Evolutionary conservation across 2,888 invertebrate genomes (phyloP).

Genomic region (Papilio protenor): DNA sequence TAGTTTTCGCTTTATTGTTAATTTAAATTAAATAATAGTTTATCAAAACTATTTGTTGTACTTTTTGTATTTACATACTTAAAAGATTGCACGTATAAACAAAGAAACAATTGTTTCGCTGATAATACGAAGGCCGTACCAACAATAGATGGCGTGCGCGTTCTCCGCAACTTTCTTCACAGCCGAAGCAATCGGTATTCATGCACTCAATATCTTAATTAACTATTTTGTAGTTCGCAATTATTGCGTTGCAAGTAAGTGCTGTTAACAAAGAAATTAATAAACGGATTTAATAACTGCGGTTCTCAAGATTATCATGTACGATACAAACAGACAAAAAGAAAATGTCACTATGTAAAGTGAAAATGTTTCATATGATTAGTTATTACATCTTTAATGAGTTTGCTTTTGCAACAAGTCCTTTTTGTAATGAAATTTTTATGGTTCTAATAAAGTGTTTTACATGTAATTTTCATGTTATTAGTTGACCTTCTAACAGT

Average conservation of each 20-base stretch:
- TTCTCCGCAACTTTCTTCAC: constrained; percentile 33
- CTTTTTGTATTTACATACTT: constrained; percentile 29
- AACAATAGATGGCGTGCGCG: constrained; percentile 37
- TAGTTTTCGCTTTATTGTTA: constrained; percentile 28
- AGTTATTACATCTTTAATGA: neutral
- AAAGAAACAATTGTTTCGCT: constrained; percentile 31
- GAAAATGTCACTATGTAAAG: neutral
- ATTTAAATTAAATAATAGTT: neutral
- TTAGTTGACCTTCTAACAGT: neutral
- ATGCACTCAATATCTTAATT: constrained; percentile 26
- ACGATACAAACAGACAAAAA: neutral
- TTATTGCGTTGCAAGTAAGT: constrained; percentile 6
- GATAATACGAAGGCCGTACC: constrained; percentile 34
- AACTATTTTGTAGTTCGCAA: constrained; percentile 29
- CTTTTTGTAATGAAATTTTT: too few species aligned
- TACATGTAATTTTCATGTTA: too few species aligned
- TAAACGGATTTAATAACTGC: neutral
- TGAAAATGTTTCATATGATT: neutral
- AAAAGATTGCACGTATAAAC: constrained; percentile 13
- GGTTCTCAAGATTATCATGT: neutral
- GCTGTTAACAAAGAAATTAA: constrained; percentile 13
- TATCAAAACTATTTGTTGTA: constrained; percentile 21
- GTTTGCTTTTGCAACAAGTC: neutral
- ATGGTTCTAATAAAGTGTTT: too few species aligned
- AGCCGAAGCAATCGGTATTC: constrained; percentile 7